Percentiles rank a stretch among this genome's conserved stretches.
Conservation (phyloP, 2,888 invertebrate species). For the Lottia gigantea region DNA sequence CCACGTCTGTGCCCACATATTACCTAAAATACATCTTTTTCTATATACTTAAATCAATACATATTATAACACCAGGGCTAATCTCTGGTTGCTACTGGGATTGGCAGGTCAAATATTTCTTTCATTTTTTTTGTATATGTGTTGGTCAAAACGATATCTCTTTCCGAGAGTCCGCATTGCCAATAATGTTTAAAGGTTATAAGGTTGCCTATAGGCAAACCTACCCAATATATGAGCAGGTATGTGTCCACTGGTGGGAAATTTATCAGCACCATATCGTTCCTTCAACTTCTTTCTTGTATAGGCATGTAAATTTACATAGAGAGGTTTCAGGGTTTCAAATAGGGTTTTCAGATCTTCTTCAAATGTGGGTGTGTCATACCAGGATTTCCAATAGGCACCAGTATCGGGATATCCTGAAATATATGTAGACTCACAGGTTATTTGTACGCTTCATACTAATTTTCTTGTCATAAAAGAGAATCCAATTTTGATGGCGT, state of each 20-base stretch:
- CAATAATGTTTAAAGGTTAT: too few relatives aligned
- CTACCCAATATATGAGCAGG: slow-evolving; percentile 85
- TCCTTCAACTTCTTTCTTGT: slow-evolving; percentile 78
- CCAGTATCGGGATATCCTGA: slow-evolving; percentile 88
- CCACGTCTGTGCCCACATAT: slow-evolving; percentile 69
- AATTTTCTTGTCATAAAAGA: background rate
- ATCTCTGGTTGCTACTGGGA: too few relatives aligned
- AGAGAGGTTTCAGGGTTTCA: slow-evolving; percentile 76
- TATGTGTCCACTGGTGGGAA: slow-evolving; percentile 78
- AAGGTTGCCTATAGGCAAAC: too few relatives aligned
- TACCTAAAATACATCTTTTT: slow-evolving; percentile 70
- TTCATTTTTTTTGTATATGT: too few relatives aligned
- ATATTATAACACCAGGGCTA: too few relatives aligned
- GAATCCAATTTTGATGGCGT: background rate
- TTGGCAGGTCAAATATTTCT: too few relatives aligned
- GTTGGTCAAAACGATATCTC: too few relatives aligned
- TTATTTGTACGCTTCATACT: too few relatives aligned
- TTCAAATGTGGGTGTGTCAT: slow-evolving; percentile 80
- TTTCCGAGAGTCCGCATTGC: too few relatives aligned
- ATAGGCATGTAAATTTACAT: slow-evolving; percentile 84
- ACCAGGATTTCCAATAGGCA: slow-evolving; percentile 89
- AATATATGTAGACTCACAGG: background rate
- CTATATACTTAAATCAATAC: background rate
- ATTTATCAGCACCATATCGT: slow-evolving; percentile 78
- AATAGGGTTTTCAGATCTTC: slow-evolving; percentile 72